A percentile compares a stretch with the other conserved stretches of the same genome.
These are phyloP conservation scores for Hydrozoanthus gracilis DNA, from an alignment of 92 coral and sea anemone genomes.

Conservation along the genomic window DNA sequence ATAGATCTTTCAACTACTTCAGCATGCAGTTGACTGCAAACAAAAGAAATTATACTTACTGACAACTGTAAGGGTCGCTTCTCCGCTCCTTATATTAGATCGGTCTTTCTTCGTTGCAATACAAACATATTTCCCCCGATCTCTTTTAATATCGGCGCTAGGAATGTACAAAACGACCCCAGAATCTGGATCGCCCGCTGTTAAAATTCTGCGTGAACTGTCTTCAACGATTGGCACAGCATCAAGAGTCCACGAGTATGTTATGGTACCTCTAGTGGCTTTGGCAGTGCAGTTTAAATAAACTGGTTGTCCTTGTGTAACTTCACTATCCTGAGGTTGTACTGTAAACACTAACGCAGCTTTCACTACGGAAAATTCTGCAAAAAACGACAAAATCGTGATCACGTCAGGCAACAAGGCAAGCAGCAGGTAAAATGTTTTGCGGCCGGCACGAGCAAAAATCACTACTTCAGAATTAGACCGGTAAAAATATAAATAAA, in stretches of 20 bases:
- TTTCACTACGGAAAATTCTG: slow-evolving; percentile 65
- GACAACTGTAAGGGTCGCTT: slow-evolving; percentile 25
- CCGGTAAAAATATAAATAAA: neutral
- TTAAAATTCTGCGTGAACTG: slow-evolving; percentile 28
- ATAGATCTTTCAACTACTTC: neutral
- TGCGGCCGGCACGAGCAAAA: neutral
- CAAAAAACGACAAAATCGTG: slow-evolving; percentile 37
- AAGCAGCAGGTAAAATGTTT: slow-evolving; percentile 25
- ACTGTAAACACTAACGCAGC: slow-evolving; percentile 51
- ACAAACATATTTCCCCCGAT: slow-evolving; percentile 71
- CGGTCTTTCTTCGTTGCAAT: slow-evolving; percentile 31
- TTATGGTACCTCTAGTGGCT: slow-evolving; percentile 15
- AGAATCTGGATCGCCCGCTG: slow-evolving; percentile 46
- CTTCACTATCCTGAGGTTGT: slow-evolving; percentile 60
- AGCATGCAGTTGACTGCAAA: neutral
- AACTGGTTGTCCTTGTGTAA: slow-evolving; percentile 54
- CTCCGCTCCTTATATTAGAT: neutral
- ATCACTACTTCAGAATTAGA: neutral
- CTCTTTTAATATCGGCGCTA: slow-evolving; percentile 37
- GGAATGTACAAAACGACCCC: slow-evolving; percentile 51
- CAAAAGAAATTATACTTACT: slow-evolving; percentile 28
- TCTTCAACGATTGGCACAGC: slow-evolving; percentile 14
- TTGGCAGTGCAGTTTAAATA: slow-evolving; percentile 64
- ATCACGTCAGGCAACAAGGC: neutral
- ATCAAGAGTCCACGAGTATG: slow-evolving; percentile 62